Evolutionary conservation across 1,140 invertebrate genomes (phyloP), one percentile per base, ranked within the genome.

Genomic region (Neodiprion fabricii): DNA sequence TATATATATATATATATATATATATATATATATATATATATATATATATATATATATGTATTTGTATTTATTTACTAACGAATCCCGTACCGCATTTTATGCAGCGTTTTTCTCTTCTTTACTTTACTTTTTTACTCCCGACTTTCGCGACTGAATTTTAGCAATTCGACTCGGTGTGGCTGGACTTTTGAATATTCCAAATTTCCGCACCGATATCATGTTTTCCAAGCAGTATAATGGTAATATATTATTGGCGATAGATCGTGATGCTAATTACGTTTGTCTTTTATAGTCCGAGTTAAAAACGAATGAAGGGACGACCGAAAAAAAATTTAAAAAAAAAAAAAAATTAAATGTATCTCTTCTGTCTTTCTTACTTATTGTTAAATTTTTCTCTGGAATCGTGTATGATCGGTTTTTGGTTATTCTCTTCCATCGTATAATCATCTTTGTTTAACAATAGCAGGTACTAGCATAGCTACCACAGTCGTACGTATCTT

Each of bases 381-480:
- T 68, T 68, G 21, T 2, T 68, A 11, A 61, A 68, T 40, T 68
- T 68, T 68, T 68, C 17, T 40, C 17, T 17, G 21, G 11, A 11
- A 21, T 68, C 21, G 9, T 17, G 17, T 21, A 21, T 21, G 17
- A 21, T 68, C 17, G 11, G 11, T 68, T 68, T 68, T 21, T 68
- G 11, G 67, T 40, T 68, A 5, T 21, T 14, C 10, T 68, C 67
- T 68, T 68, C 17, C 28, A 17, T 21, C 21, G 9, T 61, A 61
- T 61, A 11, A 11, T 61, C 53, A 11, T 76, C 79, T 85, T 76
- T 83, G 77, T 87, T 86, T 87, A 87, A 87, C 84, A 87, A 87
- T 87, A 88, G 85, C 87, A 88, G 87, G 87, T 88, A 88, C 87
- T 87, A 87, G 87, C 86, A 87, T 88, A 88, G 87, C 86, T 88